phyloP scores from a whole-genome alignment of 2,888 invertebrate species.

The Caenorhabditis doughertyi region DNA sequence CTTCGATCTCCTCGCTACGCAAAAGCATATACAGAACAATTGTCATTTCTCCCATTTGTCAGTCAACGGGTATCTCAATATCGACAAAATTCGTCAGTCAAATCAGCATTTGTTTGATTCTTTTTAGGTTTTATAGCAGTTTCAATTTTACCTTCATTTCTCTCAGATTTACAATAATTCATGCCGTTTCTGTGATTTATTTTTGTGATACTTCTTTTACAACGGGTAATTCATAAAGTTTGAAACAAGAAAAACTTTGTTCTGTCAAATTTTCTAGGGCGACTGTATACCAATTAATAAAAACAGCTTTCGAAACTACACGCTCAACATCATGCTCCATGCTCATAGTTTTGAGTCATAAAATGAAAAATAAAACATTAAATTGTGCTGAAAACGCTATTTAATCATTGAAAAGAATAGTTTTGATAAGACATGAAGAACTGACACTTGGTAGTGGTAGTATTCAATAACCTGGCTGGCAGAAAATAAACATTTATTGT shows the following conservation, averaged over 20 bases:
- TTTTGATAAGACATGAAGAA: conserved; percentile 8
- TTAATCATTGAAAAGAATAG: neutral
- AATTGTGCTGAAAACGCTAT: neutral
- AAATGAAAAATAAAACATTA: neutral
- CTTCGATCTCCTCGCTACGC: conserved; percentile 61
- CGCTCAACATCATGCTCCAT: no score
- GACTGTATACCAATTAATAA: no score
- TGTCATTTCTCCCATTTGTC: conserved; percentile 51
- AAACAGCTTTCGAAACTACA: no score
- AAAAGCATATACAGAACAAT: conserved; percentile 56
- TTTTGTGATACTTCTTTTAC: no score
- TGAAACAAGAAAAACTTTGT: no score
- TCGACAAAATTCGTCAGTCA: conserved; percentile 50
- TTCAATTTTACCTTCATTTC: neutral
- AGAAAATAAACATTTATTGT: conserved; percentile 13
- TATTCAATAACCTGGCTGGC: neutral
- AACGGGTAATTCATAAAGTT: no score
- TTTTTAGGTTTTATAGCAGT: neutral
- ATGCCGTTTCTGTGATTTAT: neutral
- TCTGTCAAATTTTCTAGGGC: no score
- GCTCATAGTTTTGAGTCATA: neutral
- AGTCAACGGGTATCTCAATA: conserved; percentile 13
- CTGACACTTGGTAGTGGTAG: neutral
- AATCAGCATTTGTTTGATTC: conserved; percentile 52
- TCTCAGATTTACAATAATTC: neutral